Evolutionary conservation across 2,888 invertebrate species (phyloP), one percentile per base, ranked within the genome.

Genomic region (Ophraella communa): DNA sequence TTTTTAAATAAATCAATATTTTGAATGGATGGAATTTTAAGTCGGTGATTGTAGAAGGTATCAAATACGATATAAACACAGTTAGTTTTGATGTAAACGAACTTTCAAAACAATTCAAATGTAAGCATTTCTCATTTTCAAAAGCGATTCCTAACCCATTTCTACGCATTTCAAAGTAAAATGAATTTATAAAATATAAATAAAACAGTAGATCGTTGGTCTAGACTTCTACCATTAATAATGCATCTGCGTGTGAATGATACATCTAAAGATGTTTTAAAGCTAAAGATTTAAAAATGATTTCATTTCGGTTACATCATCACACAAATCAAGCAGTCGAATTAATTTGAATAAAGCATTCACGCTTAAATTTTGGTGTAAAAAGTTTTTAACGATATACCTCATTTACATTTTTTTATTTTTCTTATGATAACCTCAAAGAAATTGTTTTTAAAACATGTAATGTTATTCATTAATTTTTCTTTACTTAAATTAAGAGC

Each of bases 121-220:
- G 14, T 23, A 55, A 55, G 11, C 55, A 55, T 55, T 55, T 55
- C 55, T 55, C 21, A 11, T 20, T 10, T 14, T 45, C 42, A 18
- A 30, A 27, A 42, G 63, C 56, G 53, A 60, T 66, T 66, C 59
- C 57, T 62, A 64, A 64, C 64, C 64, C 64, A 67, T 67, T 67
- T 67, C 62, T 67, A 42, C 49, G 35, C 11, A 66, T 67, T 59
- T 62, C 55, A 60, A 67, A 67, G 64, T 67, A 24, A 67, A 62
- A 67, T 67, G 55, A 64, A 47, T 67, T 67, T 67, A 62, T 57
- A 61, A 63, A 64, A 61, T 64, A 61, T 67, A 54, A 61, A 67
- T 66, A 63, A 64, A 62, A 58, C 67, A 33, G 35, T 49, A 20
- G 56, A 39, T 42, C 10, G n/a, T 17, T 17, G 18, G 58, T 58